Evolutionary conservation across 2,797 vertebrate genomes (phyloP).

Genomic region (Sebastes iracundus): DNA sequence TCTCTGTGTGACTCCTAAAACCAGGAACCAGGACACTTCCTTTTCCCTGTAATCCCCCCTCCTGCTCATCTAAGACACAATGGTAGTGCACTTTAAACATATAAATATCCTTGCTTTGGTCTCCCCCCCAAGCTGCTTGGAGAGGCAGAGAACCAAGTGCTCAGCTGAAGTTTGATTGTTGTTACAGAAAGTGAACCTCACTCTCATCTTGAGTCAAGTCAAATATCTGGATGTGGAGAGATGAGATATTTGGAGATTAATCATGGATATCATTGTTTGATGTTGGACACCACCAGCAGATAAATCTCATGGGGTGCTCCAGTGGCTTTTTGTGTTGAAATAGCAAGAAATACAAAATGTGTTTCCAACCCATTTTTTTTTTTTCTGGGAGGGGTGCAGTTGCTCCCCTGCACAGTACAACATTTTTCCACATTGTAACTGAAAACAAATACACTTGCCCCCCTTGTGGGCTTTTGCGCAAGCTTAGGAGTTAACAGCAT

Average conservation of each 20-base stretch:
- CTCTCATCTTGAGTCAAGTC: slow-evolving; percentile 51
- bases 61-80: slow-evolving; percentile 27
- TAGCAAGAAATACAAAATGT: slow-evolving; percentile 45
- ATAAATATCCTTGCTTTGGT: slow-evolving; percentile 18
- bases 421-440: slow-evolving; percentile 54
- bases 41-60: background rate
- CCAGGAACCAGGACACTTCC: background rate
- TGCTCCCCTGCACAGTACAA: slow-evolving; percentile 27
- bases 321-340: slow-evolving; percentile 38
- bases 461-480: slow-evolving; percentile 1
- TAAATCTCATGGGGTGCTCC: background rate
- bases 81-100: slow-evolving; percentile 22
- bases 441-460: slow-evolving; percentile 46
- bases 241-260: slow-evolving; percentile 24
- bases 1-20: background rate
- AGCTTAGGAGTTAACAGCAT: slow-evolving; percentile 7
- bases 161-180: slow-evolving; percentile 49
- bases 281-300: slow-evolving; percentile 21
- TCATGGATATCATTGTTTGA: slow-evolving; percentile 29
- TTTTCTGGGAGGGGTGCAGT: slow-evolving; percentile 42
- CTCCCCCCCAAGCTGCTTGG: slow-evolving; percentile 20
- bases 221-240: slow-evolving; percentile 52
- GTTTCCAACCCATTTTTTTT: slow-evolving; percentile 42
- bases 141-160: slow-evolving; percentile 31
- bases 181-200: slow-evolving; percentile 47